Conservation (phyloP, 2,113 vertebrate species). For the Chrysemys picta region DNA sequence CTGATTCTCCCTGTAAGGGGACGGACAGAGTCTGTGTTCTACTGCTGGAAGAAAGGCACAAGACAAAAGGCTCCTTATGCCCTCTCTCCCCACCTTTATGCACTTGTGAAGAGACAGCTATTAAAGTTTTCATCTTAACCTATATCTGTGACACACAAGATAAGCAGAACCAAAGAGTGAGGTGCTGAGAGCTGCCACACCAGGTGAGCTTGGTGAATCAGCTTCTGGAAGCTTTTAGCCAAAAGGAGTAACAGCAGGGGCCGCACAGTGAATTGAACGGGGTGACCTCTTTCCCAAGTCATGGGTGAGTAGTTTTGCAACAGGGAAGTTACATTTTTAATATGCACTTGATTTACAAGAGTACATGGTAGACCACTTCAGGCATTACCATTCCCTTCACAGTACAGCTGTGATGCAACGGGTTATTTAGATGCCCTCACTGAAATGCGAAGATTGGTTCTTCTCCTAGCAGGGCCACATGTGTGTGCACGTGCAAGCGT, state of each 20-base stretch:
- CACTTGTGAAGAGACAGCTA: fast-evolving
- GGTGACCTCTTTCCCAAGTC: neutral
- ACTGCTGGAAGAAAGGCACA: fast-evolving
- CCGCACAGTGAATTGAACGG: neutral
- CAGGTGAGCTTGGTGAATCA: neutral
- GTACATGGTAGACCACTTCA: neutral
- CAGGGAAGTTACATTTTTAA: neutral
- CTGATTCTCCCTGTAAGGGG: neutral
- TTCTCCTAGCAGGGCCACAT: neutral
- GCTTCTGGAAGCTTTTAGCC: neutral
- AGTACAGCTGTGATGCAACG: neutral
- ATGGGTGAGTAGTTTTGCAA: neutral
- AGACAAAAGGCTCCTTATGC: neutral
- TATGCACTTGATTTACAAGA: neutral
- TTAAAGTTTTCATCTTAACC: neutral
- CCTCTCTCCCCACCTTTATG: fast-evolving
- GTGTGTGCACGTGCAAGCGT: fast-evolving
- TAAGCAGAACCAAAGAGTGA: neutral
- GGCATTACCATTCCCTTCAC: neutral
- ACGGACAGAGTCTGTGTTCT: neutral
- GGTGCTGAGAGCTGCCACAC: neutral
- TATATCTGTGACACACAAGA: neutral
- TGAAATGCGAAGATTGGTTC: neutral
- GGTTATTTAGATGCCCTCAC: neutral
- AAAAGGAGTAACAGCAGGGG: neutral